Percentiles rank a stretch among this genome's conserved stretches.
These are phyloP conservation scores for Clamator glandarius DNA, from an alignment of 2,797 vertebrate species.

Conservation along the genomic window DNA sequence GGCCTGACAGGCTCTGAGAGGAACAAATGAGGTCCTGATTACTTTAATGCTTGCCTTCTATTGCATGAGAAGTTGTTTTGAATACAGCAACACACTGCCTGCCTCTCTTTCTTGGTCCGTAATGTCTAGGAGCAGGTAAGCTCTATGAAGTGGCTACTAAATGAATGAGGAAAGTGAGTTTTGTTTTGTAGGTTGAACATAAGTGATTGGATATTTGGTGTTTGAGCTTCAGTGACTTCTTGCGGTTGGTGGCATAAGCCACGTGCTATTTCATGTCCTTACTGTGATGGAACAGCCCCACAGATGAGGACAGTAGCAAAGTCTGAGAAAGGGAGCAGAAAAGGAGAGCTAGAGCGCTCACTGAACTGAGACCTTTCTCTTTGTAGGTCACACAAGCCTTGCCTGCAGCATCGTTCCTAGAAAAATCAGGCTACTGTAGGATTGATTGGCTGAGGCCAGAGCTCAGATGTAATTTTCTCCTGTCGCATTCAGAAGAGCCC, in stretches of 20 bases:
- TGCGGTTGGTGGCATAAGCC: not conserved
- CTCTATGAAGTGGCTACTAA: not conserved
- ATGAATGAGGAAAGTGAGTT: not conserved
- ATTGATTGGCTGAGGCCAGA: constrained; percentile 55
- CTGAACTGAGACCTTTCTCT: constrained; percentile 15
- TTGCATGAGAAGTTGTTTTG: not conserved
- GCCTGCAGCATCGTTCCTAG: constrained; percentile 55
- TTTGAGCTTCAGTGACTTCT: not conserved
- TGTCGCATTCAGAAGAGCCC: constrained; percentile 5
- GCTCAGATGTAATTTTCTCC: constrained; percentile 62
- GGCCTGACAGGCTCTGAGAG: not conserved
- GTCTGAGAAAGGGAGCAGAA: not conserved
- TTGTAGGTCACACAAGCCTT: constrained; percentile 39
- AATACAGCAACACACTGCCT: not conserved
- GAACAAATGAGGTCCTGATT: not conserved
- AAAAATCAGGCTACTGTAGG: constrained; percentile 59
- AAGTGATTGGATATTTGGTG: not conserved
- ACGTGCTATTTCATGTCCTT: not conserved
- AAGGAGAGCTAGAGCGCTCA: not conserved
- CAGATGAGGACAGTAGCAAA: not conserved
- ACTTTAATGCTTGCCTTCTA: not conserved
- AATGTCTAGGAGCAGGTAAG: not conserved
- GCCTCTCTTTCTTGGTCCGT: not conserved
- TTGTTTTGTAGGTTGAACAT: not conserved
- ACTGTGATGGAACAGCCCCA: not conserved